Evolutionary conservation across 2,888 invertebrate genomes (phyloP), one percentile per base, ranked within the genome.

Genomic region (Sisyra nigra): DNA sequence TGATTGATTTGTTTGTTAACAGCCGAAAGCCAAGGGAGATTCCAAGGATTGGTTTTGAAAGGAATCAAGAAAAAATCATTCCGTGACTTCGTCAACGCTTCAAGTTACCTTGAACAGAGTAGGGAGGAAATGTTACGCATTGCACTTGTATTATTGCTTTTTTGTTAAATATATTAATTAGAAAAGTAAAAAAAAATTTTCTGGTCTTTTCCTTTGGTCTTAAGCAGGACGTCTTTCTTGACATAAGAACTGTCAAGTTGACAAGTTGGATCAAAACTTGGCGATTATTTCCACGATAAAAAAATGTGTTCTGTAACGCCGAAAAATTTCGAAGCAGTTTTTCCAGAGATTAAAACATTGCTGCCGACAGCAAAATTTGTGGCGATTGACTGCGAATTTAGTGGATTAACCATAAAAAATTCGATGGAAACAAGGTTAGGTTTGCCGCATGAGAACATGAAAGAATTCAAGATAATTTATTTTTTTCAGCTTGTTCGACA

Each of bases 351-450:
- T 49, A 62, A 68, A 50, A 57, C 59, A 47, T 59, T 67, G 46
- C 58, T 84, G 18, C 66, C 71, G 54, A 63, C 65, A 39, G 68
- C 76, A 7, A 67, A 70, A 49, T 77, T 80, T 55, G 59, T 81
- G 50, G 69, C 76, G 11, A 67, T 85, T 49, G 85, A 85, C 59
- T 71, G 76, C 10, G 85, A 85, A 65, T 83, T 84, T 55, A 80
- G 80, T 45, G 43, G 66, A 37, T 55, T 68, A 46, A 50, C 63
- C 42, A 52, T 67, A 1, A 60, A 64, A 48, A 63, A 67, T 33
- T 50, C 57, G n/a, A 62, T 62, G 41, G 68, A 66, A 55, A 53
- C 69, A 50, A 74, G 73, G 76, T 76, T 58, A 54, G 30, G n/a
- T 17, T 38, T 32, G 14, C 10, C 45, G 18, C 5, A 10, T 14